phyloP scores from a whole-genome alignment of 2,113 vertebrate species.

The Corynorhinus townsendii region DNA sequence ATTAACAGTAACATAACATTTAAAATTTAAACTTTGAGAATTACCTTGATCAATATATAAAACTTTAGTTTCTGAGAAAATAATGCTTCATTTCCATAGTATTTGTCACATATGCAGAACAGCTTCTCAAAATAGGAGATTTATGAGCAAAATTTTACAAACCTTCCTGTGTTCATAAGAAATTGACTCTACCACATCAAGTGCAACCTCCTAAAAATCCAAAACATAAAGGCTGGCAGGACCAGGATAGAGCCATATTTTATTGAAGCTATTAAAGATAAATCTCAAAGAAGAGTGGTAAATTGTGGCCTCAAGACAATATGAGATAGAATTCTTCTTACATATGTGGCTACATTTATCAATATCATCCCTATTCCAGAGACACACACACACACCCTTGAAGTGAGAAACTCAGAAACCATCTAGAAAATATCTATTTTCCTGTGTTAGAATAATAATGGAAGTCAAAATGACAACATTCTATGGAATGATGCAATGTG shows the following conservation, averaged over 20 bases:
- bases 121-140: background rate
- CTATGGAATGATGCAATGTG: background rate
- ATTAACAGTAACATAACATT: background rate
- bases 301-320: background rate
- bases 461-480: background rate
- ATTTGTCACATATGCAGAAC: slow-evolving; percentile 14
- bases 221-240: background rate
- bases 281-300: background rate
- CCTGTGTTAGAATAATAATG: background rate
- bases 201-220: background rate
- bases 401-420: background rate
- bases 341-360: background rate
- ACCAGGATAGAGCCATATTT: background rate
- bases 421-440: background rate
- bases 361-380: background rate
- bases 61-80: slow-evolving; percentile 21
- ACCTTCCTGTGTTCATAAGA: background rate
- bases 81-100: slow-evolving; percentile 36
- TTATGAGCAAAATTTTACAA: slow-evolving; percentile 1
- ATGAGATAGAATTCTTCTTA: background rate
- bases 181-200: background rate
- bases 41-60: slow-evolving; percentile 28
- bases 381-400: background rate
- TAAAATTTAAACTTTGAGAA: slow-evolving; percentile 43
- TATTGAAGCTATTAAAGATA: background rate